Evolutionary conservation across 2,797 vertebrate species (phyloP).

Genomic region (Hydrolagus colliei): DNA sequence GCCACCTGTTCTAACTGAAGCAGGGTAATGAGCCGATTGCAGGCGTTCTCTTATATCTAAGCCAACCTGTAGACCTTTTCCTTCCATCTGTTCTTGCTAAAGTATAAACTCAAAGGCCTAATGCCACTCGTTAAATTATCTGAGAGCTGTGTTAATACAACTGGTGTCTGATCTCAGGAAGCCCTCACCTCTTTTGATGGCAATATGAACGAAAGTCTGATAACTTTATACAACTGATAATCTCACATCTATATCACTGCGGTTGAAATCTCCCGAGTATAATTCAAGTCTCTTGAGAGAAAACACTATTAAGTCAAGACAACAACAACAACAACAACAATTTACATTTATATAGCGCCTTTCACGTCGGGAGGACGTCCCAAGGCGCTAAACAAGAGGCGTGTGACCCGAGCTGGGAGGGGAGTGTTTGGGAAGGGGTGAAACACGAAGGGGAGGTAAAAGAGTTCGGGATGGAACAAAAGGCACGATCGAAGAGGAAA

Average conservation of each 20-base stretch:
- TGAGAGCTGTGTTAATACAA: slow-evolving; percentile 7
- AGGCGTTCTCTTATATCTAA: neutral
- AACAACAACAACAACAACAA: too few species aligned
- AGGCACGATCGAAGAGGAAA: too few species aligned
- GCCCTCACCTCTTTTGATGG: neutral
- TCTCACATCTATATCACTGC: neutral
- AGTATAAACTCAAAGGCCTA: neutral
- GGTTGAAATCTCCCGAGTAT: neutral
- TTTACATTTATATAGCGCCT: too few species aligned
- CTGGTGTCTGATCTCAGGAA: slow-evolving; percentile 5
- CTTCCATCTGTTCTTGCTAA: slow-evolving; percentile 23
- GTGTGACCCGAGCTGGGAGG: too few species aligned
- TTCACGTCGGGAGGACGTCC: too few species aligned
- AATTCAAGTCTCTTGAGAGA: neutral
- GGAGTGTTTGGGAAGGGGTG: too few species aligned
- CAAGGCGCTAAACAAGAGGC: too few species aligned
- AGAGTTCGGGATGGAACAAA: too few species aligned
- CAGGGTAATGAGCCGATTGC: slow-evolving; percentile 25
- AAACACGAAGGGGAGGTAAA: too few species aligned
- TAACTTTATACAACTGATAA: neutral
- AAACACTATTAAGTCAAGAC: neutral
- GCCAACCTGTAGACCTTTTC: slow-evolving; percentile 18
- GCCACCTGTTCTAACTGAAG: slow-evolving; percentile 29
- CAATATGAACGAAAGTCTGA: neutral
- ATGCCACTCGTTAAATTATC: neutral